A percentile compares a stretch with the other conserved stretches of the same genome.
These are phyloP conservation scores for Cepphus grylle DNA, from an alignment of 2,113 vertebrate genomes.

Conservation along the genomic window DNA sequence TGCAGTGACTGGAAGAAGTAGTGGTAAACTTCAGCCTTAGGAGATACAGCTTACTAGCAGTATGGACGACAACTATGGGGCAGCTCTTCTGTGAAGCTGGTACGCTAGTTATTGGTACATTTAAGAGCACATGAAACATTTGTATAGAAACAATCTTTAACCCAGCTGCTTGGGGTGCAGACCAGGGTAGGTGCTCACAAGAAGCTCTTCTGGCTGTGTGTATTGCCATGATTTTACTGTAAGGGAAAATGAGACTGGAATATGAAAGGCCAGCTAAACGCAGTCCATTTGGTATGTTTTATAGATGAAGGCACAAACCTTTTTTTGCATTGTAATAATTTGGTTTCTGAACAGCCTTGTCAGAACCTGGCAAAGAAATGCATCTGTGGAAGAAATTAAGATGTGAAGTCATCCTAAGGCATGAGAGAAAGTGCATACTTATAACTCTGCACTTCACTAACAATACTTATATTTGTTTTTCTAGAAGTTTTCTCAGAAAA, in stretches of 20 bases:
- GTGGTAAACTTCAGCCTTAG: neutral
- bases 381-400: neutral
- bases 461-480: neutral
- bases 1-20: neutral
- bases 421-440: neutral
- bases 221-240: neutral
- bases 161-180: neutral
- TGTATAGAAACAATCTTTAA: neutral
- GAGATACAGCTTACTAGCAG: neutral
- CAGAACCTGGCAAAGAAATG: neutral
- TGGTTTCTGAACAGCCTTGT: neutral
- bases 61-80: neutral
- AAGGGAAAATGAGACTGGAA: neutral
- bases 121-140: neutral
- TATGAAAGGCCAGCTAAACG: neutral
- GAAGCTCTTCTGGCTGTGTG: neutral
- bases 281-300: neutral
- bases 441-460: neutral
- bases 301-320: neutral
- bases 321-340: neutral
- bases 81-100: neutral
- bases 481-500: neutral
- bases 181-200: neutral
- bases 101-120: neutral
- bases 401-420: neutral